These are phyloP conservation scores for Montipora capitata DNA, from an alignment of 92 coral and sea anemone genomes.

Conservation along the genomic window DNA sequence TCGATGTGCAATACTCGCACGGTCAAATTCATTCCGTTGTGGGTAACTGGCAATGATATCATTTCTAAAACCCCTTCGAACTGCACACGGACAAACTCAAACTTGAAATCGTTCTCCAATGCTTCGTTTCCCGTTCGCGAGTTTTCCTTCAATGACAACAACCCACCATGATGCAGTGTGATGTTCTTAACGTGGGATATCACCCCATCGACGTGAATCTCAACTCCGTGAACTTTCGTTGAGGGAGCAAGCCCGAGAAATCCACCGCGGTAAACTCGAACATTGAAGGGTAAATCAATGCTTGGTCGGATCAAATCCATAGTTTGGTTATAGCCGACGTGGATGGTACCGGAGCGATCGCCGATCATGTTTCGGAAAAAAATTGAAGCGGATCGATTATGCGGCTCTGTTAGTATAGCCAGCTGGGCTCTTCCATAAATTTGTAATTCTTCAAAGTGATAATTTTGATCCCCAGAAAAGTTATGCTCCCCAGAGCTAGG, in stretches of 20 bases:
- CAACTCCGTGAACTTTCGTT: slow-evolving; percentile 88
- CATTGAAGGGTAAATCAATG: slow-evolving; percentile 96
- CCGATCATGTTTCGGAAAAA: slow-evolving; percentile 98
- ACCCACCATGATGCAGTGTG: slow-evolving; percentile 90
- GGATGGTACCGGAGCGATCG: slow-evolving; percentile 96
- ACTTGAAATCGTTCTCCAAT: slow-evolving; percentile 85
- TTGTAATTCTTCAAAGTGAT: slow-evolving; percentile 94
- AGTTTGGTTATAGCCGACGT: slow-evolving; percentile 87
- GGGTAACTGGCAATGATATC: slow-evolving; percentile 92
- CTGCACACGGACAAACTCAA: slow-evolving; percentile 88
- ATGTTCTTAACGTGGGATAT: slow-evolving; percentile 82
- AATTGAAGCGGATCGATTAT: slow-evolving; percentile 87
- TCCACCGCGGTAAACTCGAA: slow-evolving; percentile 96
- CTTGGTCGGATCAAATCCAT: slow-evolving; percentile 92
- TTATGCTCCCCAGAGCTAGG: slow-evolving; percentile 87
- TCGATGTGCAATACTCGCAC: slow-evolving; percentile 89
- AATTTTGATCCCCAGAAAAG: slow-evolving; percentile 89
- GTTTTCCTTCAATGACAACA: slow-evolving; percentile 85
- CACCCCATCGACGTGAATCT: slow-evolving; percentile 89
- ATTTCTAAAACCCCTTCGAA: slow-evolving; percentile 88
- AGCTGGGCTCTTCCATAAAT: slow-evolving; percentile 94
- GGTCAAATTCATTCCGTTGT: slow-evolving; percentile 92
- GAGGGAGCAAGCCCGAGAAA: slow-evolving; percentile 92
- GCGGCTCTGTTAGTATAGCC: slow-evolving; percentile 86
- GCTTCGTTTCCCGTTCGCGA: slow-evolving; percentile 90